Evolutionary conservation across 2,113 vertebrate species (phyloP), one percentile per base, ranked within the genome.

Genomic region (Rhinopithecus roxellana): DNA sequence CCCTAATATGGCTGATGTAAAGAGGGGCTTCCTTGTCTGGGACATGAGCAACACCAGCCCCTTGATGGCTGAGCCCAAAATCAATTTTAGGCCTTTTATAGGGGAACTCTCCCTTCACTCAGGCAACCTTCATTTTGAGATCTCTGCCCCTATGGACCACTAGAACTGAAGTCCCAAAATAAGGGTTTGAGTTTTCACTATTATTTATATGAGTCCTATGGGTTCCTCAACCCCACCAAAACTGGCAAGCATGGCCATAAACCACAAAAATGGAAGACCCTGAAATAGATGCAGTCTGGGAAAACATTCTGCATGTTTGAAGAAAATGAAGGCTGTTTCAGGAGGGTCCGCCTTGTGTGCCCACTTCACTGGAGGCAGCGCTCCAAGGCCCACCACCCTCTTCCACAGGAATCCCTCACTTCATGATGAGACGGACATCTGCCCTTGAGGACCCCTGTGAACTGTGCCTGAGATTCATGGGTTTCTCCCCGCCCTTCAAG

Each of bases 1-100:
- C 92, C 92, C 77, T 55, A 4, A 81, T 79, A 95, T 89, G 82
- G 91, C 96, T 95, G 82, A 96, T 6, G 2, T 64, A 43, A 77
- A 87, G 48, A 89, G 25, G 81, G 70, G 35, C 11, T 35, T 81
- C 77, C 43, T 45, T 40, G 8, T 80, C 30, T 59, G 70, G 69
- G 79, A 77, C 6, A 32, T 6, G 52, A 89, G 25, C 81, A 75
- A 59, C 61, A 32, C 17, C 67, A 83, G 69, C 57, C 30, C 85
- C 59, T 16, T 16, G 13, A 32, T 18, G 85, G 83, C 38, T 70
- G 61, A 50, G 90, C 64, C 59, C 74, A 74, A 84, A 92, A 50
- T 55, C 70, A 14, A 69, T 59, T 38, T 4, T 8, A 52, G 74
- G 50, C 32, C 23, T 74, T 40, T 43, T 32, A 32, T 17, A 50